Conservation (phyloP, 2,888 invertebrate genomes). For the Rhogogaster chlorosoma region DNA sequence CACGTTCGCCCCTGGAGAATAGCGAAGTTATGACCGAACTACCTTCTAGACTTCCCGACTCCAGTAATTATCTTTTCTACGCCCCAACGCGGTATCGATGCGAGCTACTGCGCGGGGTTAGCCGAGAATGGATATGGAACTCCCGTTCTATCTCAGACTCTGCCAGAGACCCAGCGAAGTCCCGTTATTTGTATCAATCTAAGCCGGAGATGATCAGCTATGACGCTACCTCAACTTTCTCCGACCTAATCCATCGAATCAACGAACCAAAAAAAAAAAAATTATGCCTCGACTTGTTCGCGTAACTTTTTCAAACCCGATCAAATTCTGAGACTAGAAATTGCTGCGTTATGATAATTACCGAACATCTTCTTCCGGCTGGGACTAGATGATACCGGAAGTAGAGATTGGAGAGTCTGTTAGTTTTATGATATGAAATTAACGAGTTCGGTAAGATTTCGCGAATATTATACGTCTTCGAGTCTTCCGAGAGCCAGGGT, state of each 20-base stretch:
- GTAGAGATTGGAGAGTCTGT: not conserved
- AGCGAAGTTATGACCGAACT: slow-evolving; percentile 73
- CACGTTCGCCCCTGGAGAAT: slow-evolving; percentile 68
- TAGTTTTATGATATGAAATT: slow-evolving; percentile 7
- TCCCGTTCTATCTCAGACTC: not conserved
- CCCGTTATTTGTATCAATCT: slow-evolving; percentile 41
- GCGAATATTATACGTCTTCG: slow-evolving; percentile 17
- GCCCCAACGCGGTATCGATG: slow-evolving; percentile 48
- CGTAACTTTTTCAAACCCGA: not conserved
- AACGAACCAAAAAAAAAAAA: too few relatives aligned
- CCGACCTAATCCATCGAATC: not conserved
- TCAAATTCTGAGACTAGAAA: not conserved
- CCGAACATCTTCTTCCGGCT: not conserved
- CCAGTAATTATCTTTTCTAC: slow-evolving; percentile 73
- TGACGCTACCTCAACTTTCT: not conserved
- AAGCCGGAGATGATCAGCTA: not conserved
- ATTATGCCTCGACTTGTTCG: not conserved
- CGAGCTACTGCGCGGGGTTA: not conserved
- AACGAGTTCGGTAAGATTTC: not conserved
- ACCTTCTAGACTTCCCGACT: slow-evolving; percentile 71
- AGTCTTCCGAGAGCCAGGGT: slow-evolving; percentile 6
- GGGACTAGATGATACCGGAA: not conserved
- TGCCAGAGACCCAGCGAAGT: not conserved
- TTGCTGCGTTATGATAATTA: not conserved
- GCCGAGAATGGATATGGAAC: not conserved